A percentile compares a stretch with the other conserved stretches of the same genome.
Conservation (phyloP, 2,888 invertebrate genomes). For the Gymnoscelis rufifasciata region DNA sequence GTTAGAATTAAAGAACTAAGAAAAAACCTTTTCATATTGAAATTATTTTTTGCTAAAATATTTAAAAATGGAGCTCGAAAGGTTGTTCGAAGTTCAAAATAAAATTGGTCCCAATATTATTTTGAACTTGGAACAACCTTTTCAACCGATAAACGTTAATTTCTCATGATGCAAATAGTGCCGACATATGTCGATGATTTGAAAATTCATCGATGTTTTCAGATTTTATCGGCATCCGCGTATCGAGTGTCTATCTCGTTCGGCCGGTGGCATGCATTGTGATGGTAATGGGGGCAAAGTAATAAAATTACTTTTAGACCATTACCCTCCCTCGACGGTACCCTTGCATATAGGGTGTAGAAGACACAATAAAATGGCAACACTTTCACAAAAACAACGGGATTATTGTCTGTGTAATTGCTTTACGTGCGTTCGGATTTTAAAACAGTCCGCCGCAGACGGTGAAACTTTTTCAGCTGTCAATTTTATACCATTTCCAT, state of each 20-base stretch:
- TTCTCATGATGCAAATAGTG: no score
- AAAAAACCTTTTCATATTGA: no score
- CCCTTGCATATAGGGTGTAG: constrained; percentile 65
- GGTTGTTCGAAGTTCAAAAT: no score
- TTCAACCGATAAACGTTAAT: no score
- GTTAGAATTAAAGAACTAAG: no score
- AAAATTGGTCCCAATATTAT: no score
- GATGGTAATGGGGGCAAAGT: constrained; percentile 78
- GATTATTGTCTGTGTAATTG: constrained; percentile 66
- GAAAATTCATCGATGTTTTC: constrained; percentile 12
- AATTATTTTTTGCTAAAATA: no score
- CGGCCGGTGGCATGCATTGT: constrained; percentile 73
- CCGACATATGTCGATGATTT: not conserved
- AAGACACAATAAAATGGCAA: constrained; percentile 60
- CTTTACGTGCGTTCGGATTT: constrained; percentile 47
- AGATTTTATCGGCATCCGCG: constrained; percentile 23
- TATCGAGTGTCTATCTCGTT: constrained; percentile 56
- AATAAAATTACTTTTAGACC: constrained; percentile 79
- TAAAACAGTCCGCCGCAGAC: not conserved
- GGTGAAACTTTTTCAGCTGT: no score
- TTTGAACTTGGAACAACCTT: no score
- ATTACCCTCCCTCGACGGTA: constrained; percentile 67
- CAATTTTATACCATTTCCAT: no score
- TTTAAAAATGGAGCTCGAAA: no score
- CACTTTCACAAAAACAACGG: constrained; percentile 61